These are phyloP conservation scores for Glaucopsyche alexis DNA, from an alignment of 2,888 invertebrate genomes.

Conservation along the genomic window DNA sequence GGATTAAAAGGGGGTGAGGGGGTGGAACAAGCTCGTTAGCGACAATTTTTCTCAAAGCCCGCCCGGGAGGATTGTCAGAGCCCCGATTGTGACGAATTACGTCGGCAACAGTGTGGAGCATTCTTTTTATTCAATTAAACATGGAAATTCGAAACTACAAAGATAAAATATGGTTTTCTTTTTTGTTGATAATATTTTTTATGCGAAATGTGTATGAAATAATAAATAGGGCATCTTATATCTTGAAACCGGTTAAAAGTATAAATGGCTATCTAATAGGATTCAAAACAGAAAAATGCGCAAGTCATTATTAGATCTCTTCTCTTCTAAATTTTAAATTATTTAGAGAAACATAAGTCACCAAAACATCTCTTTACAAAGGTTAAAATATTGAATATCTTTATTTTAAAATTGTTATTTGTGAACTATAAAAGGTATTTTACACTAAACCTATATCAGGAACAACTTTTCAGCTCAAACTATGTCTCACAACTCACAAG, in stretches of 20 bases:
- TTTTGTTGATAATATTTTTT: conserved; percentile 37
- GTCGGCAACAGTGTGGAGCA: conserved; percentile 58
- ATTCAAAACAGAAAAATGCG: no score
- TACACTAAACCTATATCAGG: no score
- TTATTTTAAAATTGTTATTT: no score
- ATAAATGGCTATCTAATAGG: no score
- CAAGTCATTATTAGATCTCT: no score
- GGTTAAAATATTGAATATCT: no score
- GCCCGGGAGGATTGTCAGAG: conserved; percentile 73
- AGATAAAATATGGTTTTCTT: conserved; percentile 33
- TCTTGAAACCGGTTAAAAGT: no score
- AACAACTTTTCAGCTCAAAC: background rate
- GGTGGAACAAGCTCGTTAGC: conserved; percentile 70
- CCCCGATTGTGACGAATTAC: conserved; percentile 77
- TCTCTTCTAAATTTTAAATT: no score
- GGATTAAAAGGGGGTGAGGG: conserved; percentile 45
- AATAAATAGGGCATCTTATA: no score
- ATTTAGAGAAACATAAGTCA: no score
- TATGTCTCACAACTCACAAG: conserved; percentile 2
- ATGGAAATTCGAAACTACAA: conserved; percentile 40
- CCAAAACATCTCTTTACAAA: no score
- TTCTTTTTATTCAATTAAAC: conserved; percentile 61
- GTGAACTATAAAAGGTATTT: no score
- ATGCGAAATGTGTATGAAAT: conserved; percentile 2
- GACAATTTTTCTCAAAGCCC: conserved; percentile 78